Percentiles rank a stretch among this genome's conserved stretches.
phyloP scores from a whole-genome alignment of 2,113 vertebrate genomes.

The Pseudopipra pipra region DNA sequence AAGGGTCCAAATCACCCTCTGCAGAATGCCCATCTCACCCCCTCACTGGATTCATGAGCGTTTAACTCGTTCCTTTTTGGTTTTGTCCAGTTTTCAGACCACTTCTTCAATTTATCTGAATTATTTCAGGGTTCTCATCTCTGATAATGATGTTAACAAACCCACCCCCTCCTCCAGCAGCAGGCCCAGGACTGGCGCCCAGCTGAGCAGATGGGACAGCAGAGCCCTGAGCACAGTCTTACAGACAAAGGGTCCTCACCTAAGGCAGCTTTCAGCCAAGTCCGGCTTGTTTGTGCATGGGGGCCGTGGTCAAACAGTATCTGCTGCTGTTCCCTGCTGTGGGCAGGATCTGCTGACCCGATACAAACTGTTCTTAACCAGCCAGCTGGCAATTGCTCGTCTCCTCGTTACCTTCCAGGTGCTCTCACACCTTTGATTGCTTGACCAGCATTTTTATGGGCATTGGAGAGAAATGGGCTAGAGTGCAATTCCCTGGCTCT shows the following conservation, averaged over 20 bases:
- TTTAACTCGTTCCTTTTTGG: fast-evolving
- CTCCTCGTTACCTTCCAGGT: not conserved
- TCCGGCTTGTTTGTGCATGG: fast-evolving
- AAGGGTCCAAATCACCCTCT: fast-evolving
- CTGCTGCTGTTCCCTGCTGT: fast-evolving
- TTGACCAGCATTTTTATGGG: too few species aligned
- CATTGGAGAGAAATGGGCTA: not conserved
- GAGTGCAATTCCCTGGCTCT: not conserved
- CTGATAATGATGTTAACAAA: fast-evolving
- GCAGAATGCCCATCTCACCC: fast-evolving
- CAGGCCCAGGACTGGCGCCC: not conserved
- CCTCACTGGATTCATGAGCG: fast-evolving
- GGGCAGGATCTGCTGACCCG: not conserved
- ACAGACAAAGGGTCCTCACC: fast-evolving
- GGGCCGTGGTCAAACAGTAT: fast-evolving
- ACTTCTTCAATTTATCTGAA: fast-evolving
- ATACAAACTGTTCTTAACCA: fast-evolving
- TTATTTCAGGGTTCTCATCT: not conserved
- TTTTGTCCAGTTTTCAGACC: not conserved
- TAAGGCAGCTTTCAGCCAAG: fast-evolving
- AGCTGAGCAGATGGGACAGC: not conserved
- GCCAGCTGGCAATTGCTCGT: fast-evolving
- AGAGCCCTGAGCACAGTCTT: not conserved
- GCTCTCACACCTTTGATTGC: not conserved
- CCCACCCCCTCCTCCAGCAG: not conserved